phyloP scores from a whole-genome alignment of 1,140 invertebrate species.

The Leptinotarsa undecemlineata region DNA sequence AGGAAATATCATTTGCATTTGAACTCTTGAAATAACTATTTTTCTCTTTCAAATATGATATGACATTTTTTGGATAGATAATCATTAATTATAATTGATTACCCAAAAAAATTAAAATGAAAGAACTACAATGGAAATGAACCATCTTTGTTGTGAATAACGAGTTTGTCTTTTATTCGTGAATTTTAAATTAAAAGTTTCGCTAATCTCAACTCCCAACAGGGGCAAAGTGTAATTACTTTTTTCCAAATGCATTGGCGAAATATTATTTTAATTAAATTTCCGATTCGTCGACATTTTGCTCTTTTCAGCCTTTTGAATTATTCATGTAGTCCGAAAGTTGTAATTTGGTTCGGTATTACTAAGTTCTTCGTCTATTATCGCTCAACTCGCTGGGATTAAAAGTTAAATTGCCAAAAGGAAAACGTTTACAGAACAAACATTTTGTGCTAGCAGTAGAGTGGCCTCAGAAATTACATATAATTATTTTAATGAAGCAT shows the following conservation, averaged over 20 bases:
- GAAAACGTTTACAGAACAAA: conserved; percentile 3
- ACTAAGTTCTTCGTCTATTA: neutral
- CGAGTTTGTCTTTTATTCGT: too few species aligned
- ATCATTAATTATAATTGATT: too few species aligned
- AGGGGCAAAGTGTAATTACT: neutral
- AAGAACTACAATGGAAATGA: too few species aligned
- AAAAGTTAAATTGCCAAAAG: conserved; percentile 8
- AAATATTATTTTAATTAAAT: conserved; percentile 4
- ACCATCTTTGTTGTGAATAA: too few species aligned
- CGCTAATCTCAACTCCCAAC: neutral
- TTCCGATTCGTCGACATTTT: neutral
- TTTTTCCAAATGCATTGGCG: neutral
- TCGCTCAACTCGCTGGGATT: neutral
- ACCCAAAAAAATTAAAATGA: too few species aligned
- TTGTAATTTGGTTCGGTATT: neutral
- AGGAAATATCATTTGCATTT: too few species aligned
- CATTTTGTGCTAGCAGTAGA: neutral
- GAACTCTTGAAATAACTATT: too few species aligned
- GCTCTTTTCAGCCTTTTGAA: neutral
- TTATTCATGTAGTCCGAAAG: neutral
- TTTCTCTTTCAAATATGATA: too few species aligned
- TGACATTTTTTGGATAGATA: too few species aligned
- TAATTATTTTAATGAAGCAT: neutral
- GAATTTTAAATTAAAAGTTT: neutral
- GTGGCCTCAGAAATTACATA: neutral